phyloP scores from a whole-genome alignment of 92 coral and sea anemone species.

The Zoanthus solanderi region DNA sequence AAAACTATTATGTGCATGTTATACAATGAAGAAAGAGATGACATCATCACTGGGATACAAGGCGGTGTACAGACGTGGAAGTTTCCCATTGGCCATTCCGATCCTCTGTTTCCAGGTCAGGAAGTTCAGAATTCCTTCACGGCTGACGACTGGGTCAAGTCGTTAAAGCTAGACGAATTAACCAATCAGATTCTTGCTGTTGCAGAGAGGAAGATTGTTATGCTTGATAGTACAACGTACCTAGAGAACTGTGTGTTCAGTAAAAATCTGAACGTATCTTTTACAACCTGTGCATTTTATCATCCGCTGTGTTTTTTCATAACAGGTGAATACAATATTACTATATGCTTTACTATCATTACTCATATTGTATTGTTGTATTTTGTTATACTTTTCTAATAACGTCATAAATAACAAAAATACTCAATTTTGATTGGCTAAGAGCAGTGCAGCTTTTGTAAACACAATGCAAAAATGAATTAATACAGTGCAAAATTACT shows the following conservation, averaged over 20 bases:
- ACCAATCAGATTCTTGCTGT: constrained; percentile 83
- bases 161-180: constrained; percentile 70
- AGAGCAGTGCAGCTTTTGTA: no score
- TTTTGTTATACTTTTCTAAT: not conserved
- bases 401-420: no score
- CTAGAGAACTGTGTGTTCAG: constrained; percentile 68
- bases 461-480: no score
- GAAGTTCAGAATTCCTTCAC: constrained; percentile 74
- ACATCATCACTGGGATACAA: constrained; percentile 82
- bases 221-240: constrained; percentile 71
- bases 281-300: constrained; percentile 89
- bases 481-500: no score
- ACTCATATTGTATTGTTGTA: no score
- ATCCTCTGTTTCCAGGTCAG: constrained; percentile 84
- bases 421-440: no score
- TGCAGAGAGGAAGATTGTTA: constrained; percentile 83
- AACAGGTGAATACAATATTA: constrained; percentile 62
- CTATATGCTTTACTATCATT: not conserved
- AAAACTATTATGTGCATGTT: constrained; percentile 80
- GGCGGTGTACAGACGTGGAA: constrained; percentile 95
- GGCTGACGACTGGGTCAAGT: constrained; percentile 85
- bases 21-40: constrained; percentile 88
- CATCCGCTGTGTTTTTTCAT: constrained; percentile 91
- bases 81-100: constrained; percentile 93
- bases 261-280: constrained; percentile 78